Conservation (phyloP, 2,113 vertebrate species). For the Megaceryle maxima region DNA sequence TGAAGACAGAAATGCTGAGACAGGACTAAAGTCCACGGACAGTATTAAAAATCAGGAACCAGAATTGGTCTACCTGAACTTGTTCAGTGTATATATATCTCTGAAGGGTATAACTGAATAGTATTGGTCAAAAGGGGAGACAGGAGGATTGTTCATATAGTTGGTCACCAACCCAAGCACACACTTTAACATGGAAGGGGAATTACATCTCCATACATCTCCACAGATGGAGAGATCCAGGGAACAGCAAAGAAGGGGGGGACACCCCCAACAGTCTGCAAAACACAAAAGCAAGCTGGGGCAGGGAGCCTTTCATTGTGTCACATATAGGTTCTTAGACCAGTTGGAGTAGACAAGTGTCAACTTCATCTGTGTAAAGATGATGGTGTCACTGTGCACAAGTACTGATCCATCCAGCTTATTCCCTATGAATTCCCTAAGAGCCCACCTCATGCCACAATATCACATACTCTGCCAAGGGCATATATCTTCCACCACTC, state of each 20-base stretch:
- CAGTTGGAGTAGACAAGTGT: background rate
- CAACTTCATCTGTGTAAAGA: background rate
- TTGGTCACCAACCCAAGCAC: background rate
- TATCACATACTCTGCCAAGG: background rate
- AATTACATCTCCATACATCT: background rate
- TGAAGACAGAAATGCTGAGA: background rate
- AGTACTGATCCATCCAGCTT: background rate
- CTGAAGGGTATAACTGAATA: background rate
- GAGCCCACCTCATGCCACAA: background rate
- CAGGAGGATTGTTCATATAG: background rate
- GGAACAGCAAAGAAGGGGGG: background rate
- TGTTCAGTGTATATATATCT: background rate
- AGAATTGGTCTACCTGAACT: background rate
- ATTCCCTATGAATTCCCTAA: background rate
- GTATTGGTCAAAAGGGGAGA: background rate
- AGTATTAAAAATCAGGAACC: background rate
- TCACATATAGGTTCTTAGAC: background rate
- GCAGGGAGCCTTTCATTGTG: background rate
- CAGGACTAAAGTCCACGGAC: background rate
- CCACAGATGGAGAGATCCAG: background rate
- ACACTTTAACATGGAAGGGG: background rate
- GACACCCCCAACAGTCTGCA: background rate
- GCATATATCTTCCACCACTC: background rate
- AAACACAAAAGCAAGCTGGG: background rate
- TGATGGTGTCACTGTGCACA: background rate